Base-by-base conservation (phyloP, 2,113 vertebrate species). In the Barbus barbus region DNA sequence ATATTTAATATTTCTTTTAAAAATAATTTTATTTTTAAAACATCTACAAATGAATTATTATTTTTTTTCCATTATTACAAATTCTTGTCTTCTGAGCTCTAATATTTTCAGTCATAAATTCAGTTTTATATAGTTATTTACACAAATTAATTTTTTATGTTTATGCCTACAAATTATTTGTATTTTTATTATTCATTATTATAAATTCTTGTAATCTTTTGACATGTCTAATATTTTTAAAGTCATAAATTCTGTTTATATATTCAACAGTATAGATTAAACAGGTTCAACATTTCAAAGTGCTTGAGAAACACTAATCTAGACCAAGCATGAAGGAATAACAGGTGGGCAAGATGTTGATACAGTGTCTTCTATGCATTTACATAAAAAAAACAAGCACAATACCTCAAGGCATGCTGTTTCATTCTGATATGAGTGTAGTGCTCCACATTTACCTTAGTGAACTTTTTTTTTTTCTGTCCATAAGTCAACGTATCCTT, bases 401-500 rank as follows among this genome's bases (percentile, higher is more conserved):
- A 60, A 79, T 63, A 63, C 36, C 77, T 63, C n/a, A 61, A 79
- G 36, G 56, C 53, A 26, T 79, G n/a, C n/a, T 65, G 36, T 46
- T n/a, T 80, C 26, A 12, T 22, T 78, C 22, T 11, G 76, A 78
- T 78, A 26, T 26, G 9, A 80, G 28, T 31, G 44, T 16, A 46
- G 1, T 79, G 56, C 58, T 80, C 8, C 20, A 79, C n/a, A 26
- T 63, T 78, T 61, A 67, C 56, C 56, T 78, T 16, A 18, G 22
- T 26, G 56, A 28, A 67, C 26, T 6, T 5, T 46, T 20, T 46
- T 20, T 63, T 41, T 78, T 33, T 12, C 7, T 67, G 77, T 44
- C 56, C 6, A 3, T 11, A 78, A 36, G 36, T 63, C 36, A 78
- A 61, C 5, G 3, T 38, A 58, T 77, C 31, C 75, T 14, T 33